phyloP scores from a whole-genome alignment of 2,113 vertebrate genomes.

The Hystrix cristata region DNA sequence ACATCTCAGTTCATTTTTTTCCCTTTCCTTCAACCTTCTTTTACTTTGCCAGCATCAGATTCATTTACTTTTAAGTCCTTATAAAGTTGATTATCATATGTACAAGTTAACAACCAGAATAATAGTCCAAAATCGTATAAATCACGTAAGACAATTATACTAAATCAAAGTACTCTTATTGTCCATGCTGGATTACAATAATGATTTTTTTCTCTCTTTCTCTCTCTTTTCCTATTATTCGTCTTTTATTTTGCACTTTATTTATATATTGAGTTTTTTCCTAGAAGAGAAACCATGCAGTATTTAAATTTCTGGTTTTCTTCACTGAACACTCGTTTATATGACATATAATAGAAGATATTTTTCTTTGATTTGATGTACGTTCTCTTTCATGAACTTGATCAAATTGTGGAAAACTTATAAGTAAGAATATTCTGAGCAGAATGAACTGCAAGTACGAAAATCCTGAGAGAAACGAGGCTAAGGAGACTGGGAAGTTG shows the following conservation, averaged over 20 bases:
- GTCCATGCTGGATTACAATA: neutral
- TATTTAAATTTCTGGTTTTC: neutral
- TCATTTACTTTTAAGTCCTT: neutral
- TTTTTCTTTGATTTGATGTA: neutral
- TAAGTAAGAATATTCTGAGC: neutral
- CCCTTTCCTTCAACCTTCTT: neutral
- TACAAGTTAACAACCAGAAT: neutral
- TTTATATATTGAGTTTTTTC: neutral
- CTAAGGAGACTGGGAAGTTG: neutral
- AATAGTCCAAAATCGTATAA: neutral
- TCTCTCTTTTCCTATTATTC: neutral
- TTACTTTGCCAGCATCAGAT: neutral
- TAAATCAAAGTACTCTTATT: neutral
- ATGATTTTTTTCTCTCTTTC: neutral
- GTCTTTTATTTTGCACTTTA: neutral
- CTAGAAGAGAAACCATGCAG: neutral
- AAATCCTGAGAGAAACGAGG: neutral
- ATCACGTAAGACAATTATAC: neutral
- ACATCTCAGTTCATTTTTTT: neutral
- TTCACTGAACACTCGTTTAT: neutral
- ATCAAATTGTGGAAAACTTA: neutral
- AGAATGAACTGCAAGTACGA: neutral
- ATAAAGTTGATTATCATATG: neutral
- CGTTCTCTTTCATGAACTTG: neutral
- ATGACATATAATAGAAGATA: neutral